Base-by-base conservation (phyloP, 2,888 invertebrate species). In the Acanthosepion esculentum region DNA sequence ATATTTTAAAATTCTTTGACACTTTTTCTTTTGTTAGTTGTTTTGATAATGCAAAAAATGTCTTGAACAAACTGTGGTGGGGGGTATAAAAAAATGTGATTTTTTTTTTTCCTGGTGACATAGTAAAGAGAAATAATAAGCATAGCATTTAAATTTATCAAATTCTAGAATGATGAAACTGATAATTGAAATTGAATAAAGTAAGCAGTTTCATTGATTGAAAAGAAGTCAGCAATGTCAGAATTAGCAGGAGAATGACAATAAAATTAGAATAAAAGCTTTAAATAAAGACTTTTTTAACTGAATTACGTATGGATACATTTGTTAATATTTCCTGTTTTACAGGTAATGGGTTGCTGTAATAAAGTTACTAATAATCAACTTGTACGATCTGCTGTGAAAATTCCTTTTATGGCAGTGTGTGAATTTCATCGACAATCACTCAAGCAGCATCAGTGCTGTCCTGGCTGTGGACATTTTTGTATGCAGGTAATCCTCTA, bases 401-500 rank as follows among this genome's bases (percentile, higher is more conserved):
- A 97, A 96, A 98, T 99, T 94, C 98, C 99, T 23, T 99, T 98
- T 97, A 98, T 98, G 97, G 98, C 98, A 41, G 98, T 98, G 50
- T 99, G 99, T 97, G 98, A 98, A 94, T 98, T 98, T 96, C 99
- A 99, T 97, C 98, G 98, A 95, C 98, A 98, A 96, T 98, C 99
- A 95, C 97, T 99, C 95, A 97, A 98, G 29, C 97, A 98, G 91
- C 99, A 99, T 97, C 98, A 99, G 97, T 99, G 99, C 97, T 99
- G 99, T 97, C 98, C 99, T 0, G 98, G 98, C 1, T 99, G 99
- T 97, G 98, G 99, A 15, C 98, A 99, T 94, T 99, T 99, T 97
- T 99, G 99, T 97, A 98, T 99, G 15, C 99, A 99, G 98, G 98
- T 97, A 95, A 95, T 94, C 94, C 6, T 15, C 78, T 6, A 23